Evolutionary conservation across 2,113 vertebrate genomes (phyloP).

Genomic region (Emberiza fucata): DNA sequence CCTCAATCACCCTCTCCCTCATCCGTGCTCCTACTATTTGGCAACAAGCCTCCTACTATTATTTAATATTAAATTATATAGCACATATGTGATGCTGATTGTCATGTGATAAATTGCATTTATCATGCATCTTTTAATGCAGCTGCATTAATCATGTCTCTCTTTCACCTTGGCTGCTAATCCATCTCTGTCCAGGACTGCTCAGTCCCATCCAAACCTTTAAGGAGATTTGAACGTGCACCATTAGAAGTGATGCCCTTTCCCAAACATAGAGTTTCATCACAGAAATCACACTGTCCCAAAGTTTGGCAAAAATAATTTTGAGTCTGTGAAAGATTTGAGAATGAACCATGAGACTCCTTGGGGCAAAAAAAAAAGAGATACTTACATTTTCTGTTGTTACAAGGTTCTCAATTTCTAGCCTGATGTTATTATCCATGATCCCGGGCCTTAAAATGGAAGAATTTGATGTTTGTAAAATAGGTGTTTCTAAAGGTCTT

Average conservation of each 20-base stretch:
- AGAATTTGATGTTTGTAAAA: conserved; percentile 10
- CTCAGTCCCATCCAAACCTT: not conserved
- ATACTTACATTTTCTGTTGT: not conserved
- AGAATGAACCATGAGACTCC: not conserved
- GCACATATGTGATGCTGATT: conserved; percentile 5
- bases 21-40: not conserved
- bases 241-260: not conserved
- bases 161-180: not conserved
- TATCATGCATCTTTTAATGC: conserved; percentile 35
- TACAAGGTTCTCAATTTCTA: not conserved
- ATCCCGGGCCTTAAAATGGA: not conserved
- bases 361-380: not conserved
- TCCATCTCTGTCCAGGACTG: conserved; percentile 29
- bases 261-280: not conserved
- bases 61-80: conserved; percentile 62
- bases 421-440: not conserved
- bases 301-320: not conserved
- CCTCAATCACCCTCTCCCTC: conserved; percentile 21
- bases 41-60: conserved; percentile 19
- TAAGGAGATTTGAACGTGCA: not conserved
- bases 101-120: conserved; percentile 52
- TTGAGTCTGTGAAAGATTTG: not conserved
- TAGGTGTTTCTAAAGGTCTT: not conserved
- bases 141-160: conserved; percentile 35
- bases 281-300: not conserved